These are phyloP conservation scores for Stegostoma tigrinum DNA, from an alignment of 2,113 vertebrate genomes.

Conservation along the genomic window DNA sequence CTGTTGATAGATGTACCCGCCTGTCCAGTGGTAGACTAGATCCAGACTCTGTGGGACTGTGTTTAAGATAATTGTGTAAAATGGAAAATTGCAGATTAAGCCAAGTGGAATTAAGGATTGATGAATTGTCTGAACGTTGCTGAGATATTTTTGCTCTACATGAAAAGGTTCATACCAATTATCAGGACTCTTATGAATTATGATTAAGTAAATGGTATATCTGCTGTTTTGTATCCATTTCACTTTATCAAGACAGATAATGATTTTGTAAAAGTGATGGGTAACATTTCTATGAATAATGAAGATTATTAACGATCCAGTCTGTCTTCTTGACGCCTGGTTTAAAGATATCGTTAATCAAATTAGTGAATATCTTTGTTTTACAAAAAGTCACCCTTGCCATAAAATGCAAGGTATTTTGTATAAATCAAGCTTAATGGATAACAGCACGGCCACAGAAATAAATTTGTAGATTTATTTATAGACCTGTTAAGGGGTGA, in stretches of 20 bases:
- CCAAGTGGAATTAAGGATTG: conserved; percentile 17
- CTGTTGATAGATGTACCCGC: not conserved
- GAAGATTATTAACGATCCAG: not conserved
- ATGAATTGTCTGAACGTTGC: not conserved
- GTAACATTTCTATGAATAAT: not conserved
- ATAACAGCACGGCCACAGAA: not conserved
- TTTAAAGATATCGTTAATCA: not conserved
- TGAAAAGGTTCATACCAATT: not conserved
- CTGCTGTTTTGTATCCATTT: not conserved
- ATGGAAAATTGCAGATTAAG: conserved; percentile 13
- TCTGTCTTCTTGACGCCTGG: not conserved
- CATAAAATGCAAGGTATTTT: not conserved
- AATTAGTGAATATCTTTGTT: not conserved
- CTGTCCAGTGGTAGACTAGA: not conserved
- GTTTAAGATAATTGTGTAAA: conserved; percentile 1
- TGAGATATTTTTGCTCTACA: not conserved
- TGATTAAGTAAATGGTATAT: not conserved
- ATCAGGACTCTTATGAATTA: not conserved
- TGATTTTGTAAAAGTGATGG: not conserved
- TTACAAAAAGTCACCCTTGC: not conserved
- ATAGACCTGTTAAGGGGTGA: not conserved
- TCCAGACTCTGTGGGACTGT: not conserved
- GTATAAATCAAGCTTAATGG: not conserved
- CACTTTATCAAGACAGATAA: not conserved
- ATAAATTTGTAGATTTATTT: not conserved